Conservation (phyloP, 2,888 invertebrate species). For the Aporophyla nigra region DNA sequence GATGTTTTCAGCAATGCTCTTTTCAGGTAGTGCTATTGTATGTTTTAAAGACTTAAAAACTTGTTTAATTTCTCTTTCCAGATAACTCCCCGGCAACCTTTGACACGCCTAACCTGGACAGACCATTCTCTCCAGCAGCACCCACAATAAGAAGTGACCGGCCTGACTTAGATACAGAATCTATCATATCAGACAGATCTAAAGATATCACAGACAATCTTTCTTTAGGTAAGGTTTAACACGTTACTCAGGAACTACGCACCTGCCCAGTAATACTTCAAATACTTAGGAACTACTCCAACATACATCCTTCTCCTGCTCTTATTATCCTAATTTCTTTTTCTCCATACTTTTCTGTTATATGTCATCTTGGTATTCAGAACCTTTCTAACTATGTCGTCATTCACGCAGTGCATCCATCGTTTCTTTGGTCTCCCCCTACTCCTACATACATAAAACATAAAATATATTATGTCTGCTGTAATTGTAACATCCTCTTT, state of each 20-base stretch:
- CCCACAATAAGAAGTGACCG: slow-evolving; percentile 71
- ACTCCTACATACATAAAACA: not conserved
- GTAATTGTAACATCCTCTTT: not conserved
- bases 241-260: not conserved
- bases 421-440: no score
- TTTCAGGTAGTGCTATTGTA: not conserved
- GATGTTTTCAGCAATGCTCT: not conserved
- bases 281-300: not conserved
- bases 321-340: no score
- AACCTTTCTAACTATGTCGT: no score
- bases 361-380: no score
- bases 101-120: slow-evolving; percentile 95
- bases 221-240: slow-evolving; percentile 79
- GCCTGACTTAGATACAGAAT: slow-evolving; percentile 63
- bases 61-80: slow-evolving; percentile 74
- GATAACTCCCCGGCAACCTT: slow-evolving; percentile 97
- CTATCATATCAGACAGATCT: slow-evolving; percentile 70
- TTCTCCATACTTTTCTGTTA: no score
- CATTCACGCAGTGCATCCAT: no score
- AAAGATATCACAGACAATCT: slow-evolving; percentile 85
- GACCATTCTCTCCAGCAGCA: slow-evolving; percentile 79
- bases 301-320: no score
- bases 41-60: not conserved
- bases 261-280: not conserved
- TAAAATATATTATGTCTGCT: not conserved